A percentile compares a stretch with the other conserved stretches of the same genome.
phyloP scores from a whole-genome alignment of 2,797 vertebrate species.

The Leucoraja ocellata region DNA sequence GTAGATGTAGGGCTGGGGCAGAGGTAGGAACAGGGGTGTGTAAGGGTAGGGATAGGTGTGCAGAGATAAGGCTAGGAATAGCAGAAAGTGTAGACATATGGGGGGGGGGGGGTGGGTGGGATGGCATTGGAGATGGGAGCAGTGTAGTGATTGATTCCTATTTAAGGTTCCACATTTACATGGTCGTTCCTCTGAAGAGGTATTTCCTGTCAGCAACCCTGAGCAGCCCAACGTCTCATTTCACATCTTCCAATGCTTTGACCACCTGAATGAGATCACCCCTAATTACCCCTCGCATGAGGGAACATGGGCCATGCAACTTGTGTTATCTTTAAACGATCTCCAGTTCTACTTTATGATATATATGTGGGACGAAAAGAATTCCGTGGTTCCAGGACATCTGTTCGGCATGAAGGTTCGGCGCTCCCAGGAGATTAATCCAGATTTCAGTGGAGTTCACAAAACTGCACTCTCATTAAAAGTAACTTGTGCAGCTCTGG shows the following conservation, averaged over 20 bases:
- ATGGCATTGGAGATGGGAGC: no score
- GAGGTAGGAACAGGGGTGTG: not conserved
- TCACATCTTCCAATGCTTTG: not conserved
- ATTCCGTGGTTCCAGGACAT: constrained; percentile 12
- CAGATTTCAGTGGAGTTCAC: not conserved
- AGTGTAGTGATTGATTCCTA: no score
- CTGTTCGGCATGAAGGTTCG: not conserved
- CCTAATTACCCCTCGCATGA: not conserved
- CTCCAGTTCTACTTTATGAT: not conserved
- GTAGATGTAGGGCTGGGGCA: no score
- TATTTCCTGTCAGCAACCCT: not conserved
- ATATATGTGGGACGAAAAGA: constrained; percentile 7
- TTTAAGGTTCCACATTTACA: not conserved
- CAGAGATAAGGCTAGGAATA: not conserved
- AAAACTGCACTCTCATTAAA: constrained; percentile 16
- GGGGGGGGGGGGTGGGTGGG: no score
- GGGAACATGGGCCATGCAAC: not conserved
- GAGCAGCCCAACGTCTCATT: not conserved
- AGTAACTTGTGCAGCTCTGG: constrained; percentile 8
- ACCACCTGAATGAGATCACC: not conserved
- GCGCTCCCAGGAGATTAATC: constrained; percentile 13
- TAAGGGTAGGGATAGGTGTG: not conserved
- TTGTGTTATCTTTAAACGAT: not conserved
- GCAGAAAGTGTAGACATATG: no score
- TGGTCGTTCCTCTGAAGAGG: not conserved